These are phyloP conservation scores for Tragopan temminckii DNA, from an alignment of 2,797 vertebrate genomes.

Conservation along the genomic window DNA sequence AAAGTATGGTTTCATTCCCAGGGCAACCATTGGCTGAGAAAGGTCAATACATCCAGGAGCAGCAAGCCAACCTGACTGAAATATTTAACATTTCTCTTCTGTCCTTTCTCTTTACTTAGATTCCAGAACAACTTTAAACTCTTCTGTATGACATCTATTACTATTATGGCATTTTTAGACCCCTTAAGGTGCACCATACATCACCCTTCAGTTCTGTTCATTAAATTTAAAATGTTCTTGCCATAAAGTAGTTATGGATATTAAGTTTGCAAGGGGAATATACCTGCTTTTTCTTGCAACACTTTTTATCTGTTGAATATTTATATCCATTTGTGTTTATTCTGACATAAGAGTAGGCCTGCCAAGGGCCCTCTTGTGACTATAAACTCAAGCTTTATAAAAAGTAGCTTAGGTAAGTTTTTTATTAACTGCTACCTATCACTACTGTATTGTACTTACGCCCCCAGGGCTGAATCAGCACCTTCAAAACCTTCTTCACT, in stretches of 20 bases:
- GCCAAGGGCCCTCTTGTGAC: neutral
- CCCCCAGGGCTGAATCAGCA: slow-evolving; percentile 9
- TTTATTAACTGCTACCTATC: slow-evolving; percentile 12
- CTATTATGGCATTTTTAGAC: neutral
- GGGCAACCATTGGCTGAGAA: neutral
- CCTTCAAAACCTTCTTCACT: neutral
- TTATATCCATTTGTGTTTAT: slow-evolving; percentile 49
- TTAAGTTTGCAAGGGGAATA: slow-evolving; percentile 26
- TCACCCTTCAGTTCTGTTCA: neutral
- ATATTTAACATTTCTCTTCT: neutral
- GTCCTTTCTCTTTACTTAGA: neutral
- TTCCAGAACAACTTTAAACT: slow-evolving; percentile 7
- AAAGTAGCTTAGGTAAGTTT: slow-evolving; percentile 9
- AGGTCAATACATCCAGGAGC: neutral
- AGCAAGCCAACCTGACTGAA: neutral
- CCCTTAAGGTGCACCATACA: neutral
- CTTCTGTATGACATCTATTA: neutral
- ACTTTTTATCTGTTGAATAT: slow-evolving; percentile 18
- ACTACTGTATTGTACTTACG: neutral
- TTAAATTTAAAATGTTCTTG: slow-evolving; percentile 12
- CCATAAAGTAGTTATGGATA: neutral
- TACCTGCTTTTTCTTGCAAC: neutral
- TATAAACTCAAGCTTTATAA: slow-evolving; percentile 15
- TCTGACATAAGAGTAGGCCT: neutral
- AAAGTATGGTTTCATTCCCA: neutral